These are phyloP conservation scores for Heterodera filipjevi DNA, from an alignment of 2,888 invertebrate genomes.

Conservation along the genomic window DNA sequence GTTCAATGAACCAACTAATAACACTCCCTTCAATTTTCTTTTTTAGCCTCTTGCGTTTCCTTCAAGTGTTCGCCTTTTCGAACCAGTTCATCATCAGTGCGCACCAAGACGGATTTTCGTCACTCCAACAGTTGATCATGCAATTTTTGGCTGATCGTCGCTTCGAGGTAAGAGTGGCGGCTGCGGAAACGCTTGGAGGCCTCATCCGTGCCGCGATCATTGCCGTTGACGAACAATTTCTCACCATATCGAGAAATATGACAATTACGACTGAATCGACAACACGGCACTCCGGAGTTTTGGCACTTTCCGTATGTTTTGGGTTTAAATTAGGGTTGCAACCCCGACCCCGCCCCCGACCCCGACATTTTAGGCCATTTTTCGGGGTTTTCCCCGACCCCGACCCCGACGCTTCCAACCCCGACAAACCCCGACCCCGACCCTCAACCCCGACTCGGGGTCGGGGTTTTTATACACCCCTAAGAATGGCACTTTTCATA, in stretches of 20 bases:
- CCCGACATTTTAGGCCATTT: no score
- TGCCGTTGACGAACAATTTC: background rate
- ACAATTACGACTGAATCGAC: constrained; percentile 48
- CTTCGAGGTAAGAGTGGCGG: constrained; percentile 77
- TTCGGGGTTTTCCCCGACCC: no score
- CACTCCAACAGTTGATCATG: constrained; percentile 41
- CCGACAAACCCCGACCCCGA: no score
- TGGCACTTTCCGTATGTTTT: constrained; percentile 76
- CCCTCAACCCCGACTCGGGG: no score
- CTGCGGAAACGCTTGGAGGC: constrained; percentile 71
- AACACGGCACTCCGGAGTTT: constrained; percentile 78
- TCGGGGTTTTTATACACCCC: no score
- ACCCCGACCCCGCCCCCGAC: no score
- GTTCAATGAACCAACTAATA: background rate
- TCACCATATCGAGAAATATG: constrained; percentile 30
- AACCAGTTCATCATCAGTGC: constrained; percentile 68
- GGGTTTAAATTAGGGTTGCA: no score
- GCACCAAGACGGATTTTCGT: constrained; percentile 32
- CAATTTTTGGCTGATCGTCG: constrained; percentile 41
- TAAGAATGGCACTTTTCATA: no score
- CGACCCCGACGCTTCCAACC: no score
- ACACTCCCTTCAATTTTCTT: background rate
- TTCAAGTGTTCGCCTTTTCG: constrained; percentile 70
- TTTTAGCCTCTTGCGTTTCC: constrained; percentile 66
- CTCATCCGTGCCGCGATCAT: constrained; percentile 15